A percentile compares a stretch with the other conserved stretches of the same genome.
Conservation (phyloP, 2,888 invertebrate species). For the Hoplodrina blanda region DNA sequence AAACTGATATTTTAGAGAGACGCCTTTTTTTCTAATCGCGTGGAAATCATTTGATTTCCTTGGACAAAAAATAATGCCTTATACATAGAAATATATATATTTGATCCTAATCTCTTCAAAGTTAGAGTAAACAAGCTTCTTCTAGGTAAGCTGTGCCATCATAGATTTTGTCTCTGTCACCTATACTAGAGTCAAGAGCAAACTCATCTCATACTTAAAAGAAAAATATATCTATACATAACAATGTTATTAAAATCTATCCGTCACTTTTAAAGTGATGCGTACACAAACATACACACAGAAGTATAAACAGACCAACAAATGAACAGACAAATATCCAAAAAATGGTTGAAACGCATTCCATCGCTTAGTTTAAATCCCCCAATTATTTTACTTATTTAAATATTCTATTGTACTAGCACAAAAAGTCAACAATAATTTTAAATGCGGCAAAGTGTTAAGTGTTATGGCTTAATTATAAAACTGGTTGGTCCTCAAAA, state of each 20-base stretch:
- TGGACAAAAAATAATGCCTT: neutral
- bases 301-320: constrained; percentile 20
- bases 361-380: constrained; percentile 10
- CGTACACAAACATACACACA: constrained; percentile 41
- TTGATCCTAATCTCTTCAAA: no score
- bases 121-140: no score
- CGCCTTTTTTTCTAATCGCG: no score
- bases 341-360: constrained; percentile 38
- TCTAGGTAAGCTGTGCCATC: no score
- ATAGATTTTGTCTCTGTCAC: no score
- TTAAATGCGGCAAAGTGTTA: neutral
- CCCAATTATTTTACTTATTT: neutral
- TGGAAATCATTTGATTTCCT: neutral
- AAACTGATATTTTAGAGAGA: no score
- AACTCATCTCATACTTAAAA: no score
- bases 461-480: constrained; percentile 18
- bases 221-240: no score
- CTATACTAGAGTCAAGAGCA: no score
- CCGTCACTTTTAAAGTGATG: constrained; percentile 50
- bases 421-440: neutral
- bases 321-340: constrained; percentile 46
- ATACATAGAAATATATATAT: neutral
- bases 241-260: constrained; percentile 14
- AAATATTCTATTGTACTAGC: neutral
- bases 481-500: neutral